A percentile compares a stretch with the other conserved stretches of the same genome.
These are phyloP conservation scores for Anser cygnoides DNA, from an alignment of 2,113 vertebrate genomes.

Conservation along the genomic window DNA sequence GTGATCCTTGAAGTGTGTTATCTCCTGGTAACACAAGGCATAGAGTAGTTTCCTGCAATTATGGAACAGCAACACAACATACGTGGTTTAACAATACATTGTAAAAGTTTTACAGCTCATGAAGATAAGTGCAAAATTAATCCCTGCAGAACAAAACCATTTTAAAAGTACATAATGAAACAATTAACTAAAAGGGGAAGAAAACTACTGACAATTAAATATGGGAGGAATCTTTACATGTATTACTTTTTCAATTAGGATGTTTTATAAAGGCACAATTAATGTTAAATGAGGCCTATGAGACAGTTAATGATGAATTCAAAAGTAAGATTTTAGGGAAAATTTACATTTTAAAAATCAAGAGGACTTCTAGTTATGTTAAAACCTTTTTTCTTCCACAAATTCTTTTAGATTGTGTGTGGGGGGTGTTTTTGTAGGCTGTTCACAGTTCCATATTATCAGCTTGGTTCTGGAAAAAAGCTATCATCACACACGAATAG, in stretches of 20 bases:
- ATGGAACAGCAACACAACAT: neutral
- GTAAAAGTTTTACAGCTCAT: constrained; percentile 51
- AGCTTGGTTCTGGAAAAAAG: neutral
- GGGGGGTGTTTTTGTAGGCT: neutral
- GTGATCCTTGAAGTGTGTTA: neutral
- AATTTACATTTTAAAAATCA: constrained; percentile 49
- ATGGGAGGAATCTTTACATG: constrained; percentile 8
- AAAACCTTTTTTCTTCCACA: neutral
- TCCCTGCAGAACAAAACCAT: constrained; percentile 67
- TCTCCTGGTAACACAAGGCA: neutral
- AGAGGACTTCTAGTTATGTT: neutral
- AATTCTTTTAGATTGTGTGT: neutral
- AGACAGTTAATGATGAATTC: constrained; percentile 27
- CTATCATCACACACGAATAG: neutral
- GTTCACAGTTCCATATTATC: neutral
- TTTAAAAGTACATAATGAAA: constrained; percentile 66
- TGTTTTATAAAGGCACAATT: constrained; percentile 9
- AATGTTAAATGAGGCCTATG: neutral
- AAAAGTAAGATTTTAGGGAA: constrained; percentile 25
- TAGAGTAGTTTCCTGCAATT: neutral
- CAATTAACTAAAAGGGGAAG: constrained; percentile 50
- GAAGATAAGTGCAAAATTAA: constrained; percentile 66
- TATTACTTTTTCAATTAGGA: constrained; percentile 15
- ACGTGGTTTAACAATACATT: neutral
- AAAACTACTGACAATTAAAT: neutral